Conservation (phyloP, 2,888 invertebrate species). For the Dioctria linearis region DNA sequence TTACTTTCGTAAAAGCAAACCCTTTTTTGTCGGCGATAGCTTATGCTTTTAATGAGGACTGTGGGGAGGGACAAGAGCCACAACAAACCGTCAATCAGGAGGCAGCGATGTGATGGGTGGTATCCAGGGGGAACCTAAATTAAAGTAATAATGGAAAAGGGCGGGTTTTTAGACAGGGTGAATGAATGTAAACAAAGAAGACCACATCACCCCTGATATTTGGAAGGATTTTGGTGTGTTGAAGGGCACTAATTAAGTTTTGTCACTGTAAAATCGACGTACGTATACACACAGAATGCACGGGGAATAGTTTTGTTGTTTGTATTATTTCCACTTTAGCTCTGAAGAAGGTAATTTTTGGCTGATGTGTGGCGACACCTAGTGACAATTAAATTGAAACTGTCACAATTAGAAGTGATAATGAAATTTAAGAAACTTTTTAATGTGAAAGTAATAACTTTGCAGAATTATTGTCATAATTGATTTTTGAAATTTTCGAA, state of each 20-base stretch:
- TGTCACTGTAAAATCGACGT: not conserved
- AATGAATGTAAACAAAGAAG: constrained; percentile 10
- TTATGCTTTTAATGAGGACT: constrained; percentile 52
- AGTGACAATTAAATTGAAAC: not conserved
- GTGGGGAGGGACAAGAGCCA: constrained; percentile 16
- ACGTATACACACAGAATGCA: not conserved
- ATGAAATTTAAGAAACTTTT: too few relatives aligned
- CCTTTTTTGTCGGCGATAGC: constrained; percentile 47
- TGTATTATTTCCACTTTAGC: constrained; percentile 9
- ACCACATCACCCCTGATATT: constrained; percentile 6
- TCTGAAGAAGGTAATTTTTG: constrained; percentile 21
- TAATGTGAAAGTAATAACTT: too few relatives aligned
- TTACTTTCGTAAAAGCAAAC: constrained; percentile 4
- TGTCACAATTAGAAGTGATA: not conserved
- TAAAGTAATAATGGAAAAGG: constrained; percentile 54
- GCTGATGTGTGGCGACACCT: not conserved
- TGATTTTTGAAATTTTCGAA: too few relatives aligned
- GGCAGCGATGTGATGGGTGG: not conserved
- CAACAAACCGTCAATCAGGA: constrained; percentile 48
- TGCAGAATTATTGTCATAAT: too few relatives aligned
- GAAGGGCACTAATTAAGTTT: constrained; percentile 50
- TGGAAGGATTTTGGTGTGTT: constrained; percentile 7
- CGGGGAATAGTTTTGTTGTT: constrained; percentile 27
- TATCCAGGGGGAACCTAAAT: constrained; percentile 28
- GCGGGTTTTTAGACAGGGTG: constrained; percentile 34